Evolutionary conservation across 2,888 invertebrate genomes (phyloP).

Genomic region (Diplazon laetatorius): DNA sequence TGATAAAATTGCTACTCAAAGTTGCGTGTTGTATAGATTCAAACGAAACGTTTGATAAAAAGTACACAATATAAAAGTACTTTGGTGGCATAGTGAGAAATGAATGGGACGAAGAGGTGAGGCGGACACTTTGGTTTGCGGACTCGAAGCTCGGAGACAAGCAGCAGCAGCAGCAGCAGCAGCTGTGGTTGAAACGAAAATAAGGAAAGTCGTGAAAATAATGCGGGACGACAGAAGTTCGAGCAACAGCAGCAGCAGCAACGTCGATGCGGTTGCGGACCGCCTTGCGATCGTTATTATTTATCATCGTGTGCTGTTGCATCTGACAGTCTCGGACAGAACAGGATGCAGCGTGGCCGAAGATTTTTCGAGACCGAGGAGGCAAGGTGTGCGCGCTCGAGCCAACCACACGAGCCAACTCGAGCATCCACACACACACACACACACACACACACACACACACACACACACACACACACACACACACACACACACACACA

Average conservation of each 20-base stretch:
- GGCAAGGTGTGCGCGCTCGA: constrained; percentile 13
- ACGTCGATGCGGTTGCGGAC: constrained; percentile 5
- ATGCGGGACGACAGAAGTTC: background rate
- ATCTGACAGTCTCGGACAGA: no score
- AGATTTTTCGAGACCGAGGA: background rate
- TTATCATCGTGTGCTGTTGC: background rate
- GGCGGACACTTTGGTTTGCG: background rate
- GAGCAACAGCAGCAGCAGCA: background rate
- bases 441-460: no score
- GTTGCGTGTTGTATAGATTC: no score
- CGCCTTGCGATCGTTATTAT: constrained; percentile 1
- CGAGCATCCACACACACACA: no score
- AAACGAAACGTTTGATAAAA: no score
- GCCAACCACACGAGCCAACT: background rate
- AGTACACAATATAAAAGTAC: background rate
- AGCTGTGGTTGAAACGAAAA: constrained; percentile 13
- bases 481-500: no score
- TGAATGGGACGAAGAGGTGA: background rate
- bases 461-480: no score
- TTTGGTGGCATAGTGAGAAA: background rate
- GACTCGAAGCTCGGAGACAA: no score
- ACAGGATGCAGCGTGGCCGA: constrained; percentile 15
- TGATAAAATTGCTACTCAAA: no score
- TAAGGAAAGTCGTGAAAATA: constrained; percentile 21
- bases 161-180: no score